A percentile compares a stretch with the other conserved stretches of the same genome.
Evolutionary conservation across 2,113 vertebrate species (phyloP).

Genomic region (Platysternon megacephalum): DNA sequence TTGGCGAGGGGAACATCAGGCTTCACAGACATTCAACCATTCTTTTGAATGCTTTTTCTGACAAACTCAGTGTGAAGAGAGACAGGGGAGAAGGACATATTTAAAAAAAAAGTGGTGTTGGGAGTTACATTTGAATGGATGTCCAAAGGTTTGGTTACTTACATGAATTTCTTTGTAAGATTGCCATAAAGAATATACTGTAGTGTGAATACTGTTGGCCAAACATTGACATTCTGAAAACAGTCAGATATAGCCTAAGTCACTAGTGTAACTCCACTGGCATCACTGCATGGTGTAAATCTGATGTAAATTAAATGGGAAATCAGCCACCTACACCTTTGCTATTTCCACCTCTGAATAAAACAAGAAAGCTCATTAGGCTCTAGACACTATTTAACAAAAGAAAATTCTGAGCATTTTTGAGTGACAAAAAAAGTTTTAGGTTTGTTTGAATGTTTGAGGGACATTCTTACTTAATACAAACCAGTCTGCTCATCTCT

Average conservation of each 20-base stretch:
- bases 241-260: background rate
- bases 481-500: background rate
- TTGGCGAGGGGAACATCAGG: fast-evolving
- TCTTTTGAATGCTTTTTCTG: background rate
- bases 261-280: background rate
- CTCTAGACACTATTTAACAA: background rate
- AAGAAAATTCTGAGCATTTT: background rate
- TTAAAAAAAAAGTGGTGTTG: background rate
- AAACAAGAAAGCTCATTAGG: background rate
- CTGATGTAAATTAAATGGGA: background rate
- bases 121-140: background rate
- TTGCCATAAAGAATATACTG: background rate
- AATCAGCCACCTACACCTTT: background rate
- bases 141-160: background rate
- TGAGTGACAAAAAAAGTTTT: background rate
- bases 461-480: background rate
- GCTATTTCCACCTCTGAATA: background rate
- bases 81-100: background rate
- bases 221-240: background rate
- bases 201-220: background rate
- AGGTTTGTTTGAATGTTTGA: background rate
- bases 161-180: background rate
- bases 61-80: background rate
- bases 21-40: background rate
- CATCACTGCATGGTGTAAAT: background rate